Base-by-base conservation (phyloP, 2,888 invertebrate genomes). In the Plagiodera versicolora region DNA sequence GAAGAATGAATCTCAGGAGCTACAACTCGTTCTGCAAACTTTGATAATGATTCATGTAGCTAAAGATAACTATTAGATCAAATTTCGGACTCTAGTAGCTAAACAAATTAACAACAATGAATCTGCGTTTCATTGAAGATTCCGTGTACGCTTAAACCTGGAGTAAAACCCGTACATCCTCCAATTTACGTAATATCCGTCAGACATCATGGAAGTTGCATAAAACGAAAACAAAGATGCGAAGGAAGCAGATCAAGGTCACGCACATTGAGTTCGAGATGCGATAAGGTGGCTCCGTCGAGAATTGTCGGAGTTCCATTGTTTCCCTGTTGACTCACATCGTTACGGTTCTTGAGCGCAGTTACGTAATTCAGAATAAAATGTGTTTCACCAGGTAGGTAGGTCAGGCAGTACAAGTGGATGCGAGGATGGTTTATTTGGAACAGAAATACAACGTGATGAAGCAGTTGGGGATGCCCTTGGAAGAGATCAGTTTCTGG, bases 321-420 rank as follows among this genome's bases (percentile, higher is more conserved):
- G 68, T 67, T 64, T 63, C 56, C 24, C 24, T 30, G 53, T 62
- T 64, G 64, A 66, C 63, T 68, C 66, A 66, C 56, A 66, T 63
- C 64, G 68, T 60, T 61, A 68, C 63, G 68, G 62, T 63, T 60
- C 60, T 51, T 61, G 64, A 63, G 56, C 67, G 55, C 63, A 58
- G 56, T 58, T 65, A 66, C 65, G 65, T 60, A 66, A 64, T 59
- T 55, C 46, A 56, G 55, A 62, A 55, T 50, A 61, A 55, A 58
- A 56, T 56, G 35, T 32, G 51, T 45, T 49, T 44, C 56, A 49
- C 14, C 49, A 16, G 16, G 39, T 53, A 53, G 45, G 19, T 28
- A 53, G 10, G 53, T 39, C 39, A 39, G 39, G 14, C 14, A 2
- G 10, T 10, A 32, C 11, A n/a, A n/a, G 11, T n/a, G 11, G 39